Percentiles rank a stretch among this genome's conserved stretches.
Conservation (phyloP, 2,888 invertebrate species). For the Hydriomena furcata region DNA sequence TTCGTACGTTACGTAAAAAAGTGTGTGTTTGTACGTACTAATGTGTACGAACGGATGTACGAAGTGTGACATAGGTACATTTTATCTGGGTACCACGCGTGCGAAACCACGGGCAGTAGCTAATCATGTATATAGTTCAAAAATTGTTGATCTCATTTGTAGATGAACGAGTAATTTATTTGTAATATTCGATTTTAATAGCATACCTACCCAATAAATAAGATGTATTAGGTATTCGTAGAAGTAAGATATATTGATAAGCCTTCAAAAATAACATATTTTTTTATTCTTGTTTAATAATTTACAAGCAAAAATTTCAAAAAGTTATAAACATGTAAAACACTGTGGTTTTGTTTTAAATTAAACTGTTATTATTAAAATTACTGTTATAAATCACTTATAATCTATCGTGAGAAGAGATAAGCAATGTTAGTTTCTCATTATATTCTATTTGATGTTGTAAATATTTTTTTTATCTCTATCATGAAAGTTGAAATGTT, state of each 20-base stretch:
- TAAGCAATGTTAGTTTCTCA: constrained; percentile 38
- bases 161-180: not conserved
- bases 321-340: too few species aligned
- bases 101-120: too few species aligned
- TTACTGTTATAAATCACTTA: not conserved
- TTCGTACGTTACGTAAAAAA: too few species aligned
- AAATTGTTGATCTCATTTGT: not conserved
- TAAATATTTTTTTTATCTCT: constrained; percentile 28
- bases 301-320: too few species aligned
- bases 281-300: too few species aligned
- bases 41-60: too few species aligned
- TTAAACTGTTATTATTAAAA: not conserved
- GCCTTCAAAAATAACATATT: too few species aligned
- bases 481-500: constrained; percentile 23
- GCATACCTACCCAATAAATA: not conserved
- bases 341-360: not conserved
- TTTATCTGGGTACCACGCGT: too few species aligned
- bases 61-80: too few species aligned
- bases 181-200: constrained; percentile 10
- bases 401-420: constrained; percentile 17
- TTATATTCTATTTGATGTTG: constrained; percentile 28
- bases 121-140: not conserved
- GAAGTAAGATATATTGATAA: too few species aligned
- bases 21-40: too few species aligned
- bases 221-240: not conserved